Percentiles rank a stretch among this genome's conserved stretches.
Evolutionary conservation across 2,888 invertebrate genomes (phyloP).

Genomic region (Drosophila formosana): DNA sequence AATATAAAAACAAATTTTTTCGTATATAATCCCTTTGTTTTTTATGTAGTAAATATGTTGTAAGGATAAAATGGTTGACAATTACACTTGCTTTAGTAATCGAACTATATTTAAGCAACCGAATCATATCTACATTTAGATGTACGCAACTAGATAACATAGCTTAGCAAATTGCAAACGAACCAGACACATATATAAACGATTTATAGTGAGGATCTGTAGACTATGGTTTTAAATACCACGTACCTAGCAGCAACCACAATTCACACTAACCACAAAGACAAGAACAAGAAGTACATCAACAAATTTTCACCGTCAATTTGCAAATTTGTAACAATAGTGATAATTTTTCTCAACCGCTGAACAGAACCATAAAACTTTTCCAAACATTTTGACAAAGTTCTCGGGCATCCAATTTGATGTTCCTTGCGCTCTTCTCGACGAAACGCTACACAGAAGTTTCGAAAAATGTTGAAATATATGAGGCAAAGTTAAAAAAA

Average conservation of each 20-base stretch:
- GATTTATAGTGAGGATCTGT: neutral
- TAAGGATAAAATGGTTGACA: neutral
- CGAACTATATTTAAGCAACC: no score
- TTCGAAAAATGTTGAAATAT: slow-evolving; percentile 67
- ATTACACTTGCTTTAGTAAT: no score
- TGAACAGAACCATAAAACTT: slow-evolving; percentile 43
- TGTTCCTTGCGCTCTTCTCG: slow-evolving; percentile 34
- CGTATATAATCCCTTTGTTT: no score
- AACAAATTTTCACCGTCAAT: slow-evolving; percentile 55
- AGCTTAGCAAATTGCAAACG: neutral
- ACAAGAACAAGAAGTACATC: slow-evolving; percentile 13
- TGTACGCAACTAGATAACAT: neutral
- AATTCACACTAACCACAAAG: neutral
- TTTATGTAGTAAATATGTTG: no score
- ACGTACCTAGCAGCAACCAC: neutral
- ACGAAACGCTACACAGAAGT: slow-evolving; percentile 44
- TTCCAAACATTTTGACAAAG: slow-evolving; percentile 70
- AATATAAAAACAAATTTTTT: no score
- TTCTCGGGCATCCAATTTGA: slow-evolving; percentile 55
- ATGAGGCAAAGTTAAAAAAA: slow-evolving; percentile 42
- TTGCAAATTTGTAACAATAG: slow-evolving; percentile 71
- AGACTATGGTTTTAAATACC: slow-evolving; percentile 5
- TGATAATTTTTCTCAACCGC: slow-evolving; percentile 71
- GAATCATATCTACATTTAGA: no score
- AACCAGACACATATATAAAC: neutral